phyloP scores from a whole-genome alignment of 2,888 invertebrate genomes.

The Bombyx huttoni region DNA sequence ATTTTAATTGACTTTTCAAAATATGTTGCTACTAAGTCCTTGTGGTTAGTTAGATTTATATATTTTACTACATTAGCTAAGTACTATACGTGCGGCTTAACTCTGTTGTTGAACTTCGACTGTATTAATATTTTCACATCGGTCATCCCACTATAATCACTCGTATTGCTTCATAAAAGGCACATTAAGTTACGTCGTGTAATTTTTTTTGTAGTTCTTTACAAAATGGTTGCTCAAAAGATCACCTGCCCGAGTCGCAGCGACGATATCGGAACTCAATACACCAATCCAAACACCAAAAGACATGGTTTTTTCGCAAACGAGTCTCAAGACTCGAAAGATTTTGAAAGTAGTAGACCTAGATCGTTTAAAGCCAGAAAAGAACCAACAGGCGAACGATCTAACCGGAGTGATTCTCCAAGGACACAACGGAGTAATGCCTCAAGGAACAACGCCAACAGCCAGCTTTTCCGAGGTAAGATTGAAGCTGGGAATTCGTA shows the following conservation, averaged over 20 bases:
- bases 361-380: conserved; percentile 64
- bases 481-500: conserved; percentile 31
- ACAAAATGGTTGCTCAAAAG: conserved; percentile 72
- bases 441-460: conserved; percentile 31
- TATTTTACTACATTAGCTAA: no score
- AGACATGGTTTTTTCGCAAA: conserved; percentile 72
- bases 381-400: conserved; percentile 52
- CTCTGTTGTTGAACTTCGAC: neutral
- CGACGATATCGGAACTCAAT: conserved; percentile 64
- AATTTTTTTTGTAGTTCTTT: conserved; percentile 73
- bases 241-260: conserved; percentile 68
- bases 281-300: conserved; percentile 55
- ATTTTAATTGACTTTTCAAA: no score
- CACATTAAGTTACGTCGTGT: conserved; percentile 71
- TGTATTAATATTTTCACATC: conserved; percentile 6
- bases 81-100: no score
- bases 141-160: conserved; percentile 10
- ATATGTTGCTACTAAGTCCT: no score
- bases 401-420: conserved; percentile 48
- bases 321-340: conserved; percentile 62
- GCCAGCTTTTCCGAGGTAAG: conserved; percentile 65
- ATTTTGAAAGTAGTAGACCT: conserved; percentile 68
- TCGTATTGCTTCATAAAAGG: conserved; percentile 54
- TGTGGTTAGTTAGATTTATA: no score
- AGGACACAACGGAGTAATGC: conserved; percentile 34